Base-by-base conservation (phyloP, 2,888 invertebrate species). In the Poecilobothrus nobilitatus region DNA sequence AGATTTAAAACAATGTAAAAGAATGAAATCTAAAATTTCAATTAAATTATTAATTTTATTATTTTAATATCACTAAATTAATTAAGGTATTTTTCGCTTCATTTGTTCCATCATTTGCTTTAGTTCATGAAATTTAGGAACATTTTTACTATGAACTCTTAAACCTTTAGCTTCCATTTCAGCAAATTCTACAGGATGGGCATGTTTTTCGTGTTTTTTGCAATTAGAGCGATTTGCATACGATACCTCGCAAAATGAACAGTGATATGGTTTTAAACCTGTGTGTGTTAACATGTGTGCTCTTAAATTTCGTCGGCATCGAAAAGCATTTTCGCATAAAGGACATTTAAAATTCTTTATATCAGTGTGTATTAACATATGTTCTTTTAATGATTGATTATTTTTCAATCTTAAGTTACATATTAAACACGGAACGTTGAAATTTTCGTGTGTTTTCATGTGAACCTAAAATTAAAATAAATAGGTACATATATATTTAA, bases 141-240 rank as follows among this genome's bases (percentile, higher is more conserved):
- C 33, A 34, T 33, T 34, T 63, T 63, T 63, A 12, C 34, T 65
- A 20, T 34, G 20, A 34, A 34, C 34, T 37, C 34, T 33, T 65
- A 33, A 34, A 37, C 65, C 65, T 33, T 18, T 33, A 0, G 81
- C 77, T 72, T 82, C 82, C 70, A 81, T 77, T 18, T 78, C 81
- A 0, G 81, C 65, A 65, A n/a, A 71, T 70, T 81, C 82, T 20
- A 72, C 73, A 0, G 82, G 80, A 75, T 82, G 82, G 0, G 77
- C 71, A 65, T 81, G 80, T 27, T 80, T 81, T 66, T 82, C 81
- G 70, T 82, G 82, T 70, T 78, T 80, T 12, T 82, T 76, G 69
- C 81, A 82, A 72, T 82, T 82, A 18, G 82, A 79, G 15, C 82
- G 82, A 68, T 82, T 81, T 0, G 82, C 77, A 71, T 82, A 82